Evolutionary conservation across 2,797 vertebrate genomes (phyloP).

Genomic region (Poeciliopsis gracilis): DNA sequence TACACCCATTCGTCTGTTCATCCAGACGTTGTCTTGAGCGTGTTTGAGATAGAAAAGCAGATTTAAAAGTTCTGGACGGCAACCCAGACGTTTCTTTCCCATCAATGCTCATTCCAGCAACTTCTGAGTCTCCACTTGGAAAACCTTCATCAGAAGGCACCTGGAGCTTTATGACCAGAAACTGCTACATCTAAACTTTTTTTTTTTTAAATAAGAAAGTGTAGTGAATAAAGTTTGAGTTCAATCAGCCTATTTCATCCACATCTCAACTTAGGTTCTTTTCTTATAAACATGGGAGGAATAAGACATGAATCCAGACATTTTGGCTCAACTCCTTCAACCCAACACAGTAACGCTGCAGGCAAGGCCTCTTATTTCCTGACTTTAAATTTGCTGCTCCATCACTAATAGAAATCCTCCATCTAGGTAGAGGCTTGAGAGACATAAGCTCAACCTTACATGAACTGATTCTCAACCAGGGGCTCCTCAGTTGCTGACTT

Average conservation of each 20-base stretch:
- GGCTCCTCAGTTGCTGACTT: not conserved
- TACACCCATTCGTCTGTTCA: not conserved
- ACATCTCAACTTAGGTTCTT: not conserved
- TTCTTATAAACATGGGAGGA: not conserved
- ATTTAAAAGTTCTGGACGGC: not conserved
- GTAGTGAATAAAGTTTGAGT: not conserved
- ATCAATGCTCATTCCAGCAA: not conserved
- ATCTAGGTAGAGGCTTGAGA: not conserved
- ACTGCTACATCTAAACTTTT: not conserved
- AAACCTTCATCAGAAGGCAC: not conserved
- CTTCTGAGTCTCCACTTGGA: not conserved
- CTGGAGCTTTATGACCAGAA: not conserved
- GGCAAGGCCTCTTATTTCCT: not conserved
- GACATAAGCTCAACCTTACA: not conserved
- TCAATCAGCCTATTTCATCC: not conserved
- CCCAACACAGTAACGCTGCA: not conserved
- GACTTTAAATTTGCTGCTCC: not conserved
- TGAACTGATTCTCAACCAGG: not conserved
- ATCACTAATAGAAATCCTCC: not conserved
- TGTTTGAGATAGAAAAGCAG: not conserved
- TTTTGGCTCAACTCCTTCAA: not conserved
- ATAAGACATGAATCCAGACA: not conserved
- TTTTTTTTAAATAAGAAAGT: not conserved
- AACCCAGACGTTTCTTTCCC: not conserved
- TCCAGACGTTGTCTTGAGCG: not conserved